phyloP scores from a whole-genome alignment of 2,888 invertebrate species.

The Athalia rosae region DNA sequence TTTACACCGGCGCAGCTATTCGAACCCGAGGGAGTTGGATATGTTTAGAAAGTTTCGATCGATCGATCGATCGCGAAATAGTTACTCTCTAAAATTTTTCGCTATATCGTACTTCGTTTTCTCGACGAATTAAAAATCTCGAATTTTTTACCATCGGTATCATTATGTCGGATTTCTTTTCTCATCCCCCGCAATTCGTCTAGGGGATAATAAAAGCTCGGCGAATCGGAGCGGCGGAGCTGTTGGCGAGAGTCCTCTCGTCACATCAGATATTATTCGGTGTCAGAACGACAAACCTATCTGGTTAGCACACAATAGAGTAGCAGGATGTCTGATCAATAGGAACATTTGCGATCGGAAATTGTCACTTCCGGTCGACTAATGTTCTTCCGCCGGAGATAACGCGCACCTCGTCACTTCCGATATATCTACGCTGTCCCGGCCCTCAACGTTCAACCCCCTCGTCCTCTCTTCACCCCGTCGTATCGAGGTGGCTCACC shows the following conservation, averaged over 20 bases:
- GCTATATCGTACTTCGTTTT: no score
- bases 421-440: conserved; percentile 47
- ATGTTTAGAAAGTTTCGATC: no score
- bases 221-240: background rate
- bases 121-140: no score
- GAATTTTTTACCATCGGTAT: no score
- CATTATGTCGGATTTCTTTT: no score
- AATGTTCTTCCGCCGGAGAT: conserved; percentile 68
- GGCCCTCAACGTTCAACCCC: conserved; percentile 1
- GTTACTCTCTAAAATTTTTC: no score
- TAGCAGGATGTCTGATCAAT: conserved; percentile 67
- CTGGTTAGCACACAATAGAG: conserved; percentile 52
- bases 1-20: no score
- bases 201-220: no score
- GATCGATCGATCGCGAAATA: no score
- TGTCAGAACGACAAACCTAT: conserved; percentile 50
- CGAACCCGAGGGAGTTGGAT: no score
- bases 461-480: background rate
- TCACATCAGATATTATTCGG: conserved; percentile 49
- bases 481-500: conserved; percentile 8
- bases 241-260: background rate
- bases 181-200: no score
- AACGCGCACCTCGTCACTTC: conserved; percentile 55
- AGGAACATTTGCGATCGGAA: conserved; percentile 69
- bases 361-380: conserved; percentile 69